Evolutionary conservation across 2,797 vertebrate species (phyloP).

Genomic region (Darevskia nairensis): DNA sequence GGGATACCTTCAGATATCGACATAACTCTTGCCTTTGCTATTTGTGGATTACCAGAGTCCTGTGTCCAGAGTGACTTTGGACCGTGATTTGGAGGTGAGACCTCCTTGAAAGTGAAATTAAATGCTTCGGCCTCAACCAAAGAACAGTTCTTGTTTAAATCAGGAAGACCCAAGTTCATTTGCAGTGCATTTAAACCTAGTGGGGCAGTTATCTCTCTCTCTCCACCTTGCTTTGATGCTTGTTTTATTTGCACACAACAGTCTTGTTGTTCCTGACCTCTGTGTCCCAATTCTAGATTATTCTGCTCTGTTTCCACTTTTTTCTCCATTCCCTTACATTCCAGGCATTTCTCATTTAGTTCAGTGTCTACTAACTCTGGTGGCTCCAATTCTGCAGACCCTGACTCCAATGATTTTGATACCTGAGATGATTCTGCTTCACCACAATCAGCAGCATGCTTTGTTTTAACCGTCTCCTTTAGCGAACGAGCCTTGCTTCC

Average conservation of each 20-base stretch:
- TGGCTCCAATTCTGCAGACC: neutral
- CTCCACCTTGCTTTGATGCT: neutral
- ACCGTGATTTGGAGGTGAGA: conserved; percentile 1
- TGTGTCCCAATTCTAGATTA: neutral
- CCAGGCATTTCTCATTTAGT: neutral
- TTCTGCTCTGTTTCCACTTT: conserved; percentile 13
- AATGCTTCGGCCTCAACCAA: neutral
- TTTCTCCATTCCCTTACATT: neutral
- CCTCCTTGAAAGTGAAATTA: conserved; percentile 17
- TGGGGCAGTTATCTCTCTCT: neutral
- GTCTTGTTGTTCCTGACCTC: conserved; percentile 41
- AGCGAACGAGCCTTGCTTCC: neutral
- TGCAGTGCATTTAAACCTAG: conserved; percentile 1
- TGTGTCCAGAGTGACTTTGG: neutral
- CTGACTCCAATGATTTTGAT: neutral
- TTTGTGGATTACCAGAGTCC: conserved; percentile 15
- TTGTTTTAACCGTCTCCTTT: conserved; percentile 7
- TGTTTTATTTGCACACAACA: neutral
- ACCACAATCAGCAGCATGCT: neutral
- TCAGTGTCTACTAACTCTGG: conserved; percentile 14
- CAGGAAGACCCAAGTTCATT: neutral
- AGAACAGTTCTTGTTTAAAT: neutral
- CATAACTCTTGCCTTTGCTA: conserved; percentile 26
- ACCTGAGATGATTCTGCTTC: neutral
- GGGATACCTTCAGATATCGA: conserved; percentile 4